Conservation (phyloP, 2,888 invertebrate genomes). For the Autographa gamma region DNA sequence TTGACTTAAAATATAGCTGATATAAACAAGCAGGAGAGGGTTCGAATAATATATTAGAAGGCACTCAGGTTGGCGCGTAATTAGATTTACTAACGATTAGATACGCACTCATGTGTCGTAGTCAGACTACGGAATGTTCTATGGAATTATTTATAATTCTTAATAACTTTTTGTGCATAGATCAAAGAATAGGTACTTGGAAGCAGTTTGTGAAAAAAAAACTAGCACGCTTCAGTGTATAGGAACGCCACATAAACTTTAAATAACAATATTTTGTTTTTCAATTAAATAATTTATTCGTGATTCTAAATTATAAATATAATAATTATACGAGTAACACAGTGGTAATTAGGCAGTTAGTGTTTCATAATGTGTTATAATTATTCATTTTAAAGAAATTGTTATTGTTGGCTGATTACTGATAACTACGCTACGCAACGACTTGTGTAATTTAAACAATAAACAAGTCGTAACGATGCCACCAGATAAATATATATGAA, state of each 20-base stretch:
- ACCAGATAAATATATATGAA: conserved; percentile 32
- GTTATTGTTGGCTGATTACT: conserved; percentile 50
- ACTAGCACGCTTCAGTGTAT: neutral
- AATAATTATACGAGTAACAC: neutral
- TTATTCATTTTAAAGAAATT: conserved; percentile 40
- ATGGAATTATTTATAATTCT: conserved; percentile 18
- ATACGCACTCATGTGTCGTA: conserved; percentile 60
- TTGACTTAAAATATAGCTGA: conserved; percentile 83
- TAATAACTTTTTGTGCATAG: neutral
- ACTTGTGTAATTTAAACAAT: conserved; percentile 20
- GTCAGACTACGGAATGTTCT: conserved; percentile 45
- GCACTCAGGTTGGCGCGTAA: conserved; percentile 68
- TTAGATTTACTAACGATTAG: conserved; percentile 75
- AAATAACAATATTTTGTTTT: neutral
- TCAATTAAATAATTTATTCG: neutral
- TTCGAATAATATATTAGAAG: conserved; percentile 78
- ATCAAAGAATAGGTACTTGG: neutral
- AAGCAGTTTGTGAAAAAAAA: neutral
- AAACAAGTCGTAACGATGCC: conserved; percentile 30
- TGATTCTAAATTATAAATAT: neutral
- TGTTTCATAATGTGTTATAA: conserved; percentile 32
- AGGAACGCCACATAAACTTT: neutral
- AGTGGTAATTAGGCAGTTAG: conserved; percentile 27
- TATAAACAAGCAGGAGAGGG: conserved; percentile 83
- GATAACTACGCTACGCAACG: conserved; percentile 26